Percentiles rank a stretch among this genome's conserved stretches.
Evolutionary conservation across 1,140 invertebrate genomes (phyloP).

Genomic region (Magallana angulata): DNA sequence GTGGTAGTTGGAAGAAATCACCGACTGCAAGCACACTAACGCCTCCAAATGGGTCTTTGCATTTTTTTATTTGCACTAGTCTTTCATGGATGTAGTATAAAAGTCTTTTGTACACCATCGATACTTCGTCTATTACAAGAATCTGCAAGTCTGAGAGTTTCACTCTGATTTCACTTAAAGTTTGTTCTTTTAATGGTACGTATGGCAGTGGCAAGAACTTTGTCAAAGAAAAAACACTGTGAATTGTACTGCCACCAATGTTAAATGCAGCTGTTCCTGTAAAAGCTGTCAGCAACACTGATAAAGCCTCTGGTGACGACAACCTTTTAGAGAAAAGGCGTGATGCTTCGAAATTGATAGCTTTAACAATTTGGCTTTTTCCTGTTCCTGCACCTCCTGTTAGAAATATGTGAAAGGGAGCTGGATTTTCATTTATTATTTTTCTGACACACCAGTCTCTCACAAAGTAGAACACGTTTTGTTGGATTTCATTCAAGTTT

Average conservation of each 20-base stretch:
- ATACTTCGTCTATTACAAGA: too few species aligned
- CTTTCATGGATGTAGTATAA: constrained; percentile 51
- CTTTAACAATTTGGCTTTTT: too few species aligned
- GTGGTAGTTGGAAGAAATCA: too few species aligned
- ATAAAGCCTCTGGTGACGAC: constrained; percentile 19
- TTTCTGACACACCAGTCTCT: constrained; percentile 50
- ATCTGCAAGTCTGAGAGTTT: too few species aligned
- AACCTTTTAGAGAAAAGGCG: constrained; percentile 26
- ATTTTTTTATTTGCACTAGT: constrained; percentile 42
- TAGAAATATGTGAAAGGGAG: constrained; percentile 51
- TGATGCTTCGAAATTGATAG: constrained; percentile 45
- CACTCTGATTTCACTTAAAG: too few species aligned
- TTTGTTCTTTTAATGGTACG: too few species aligned
- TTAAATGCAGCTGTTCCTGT: too few species aligned
- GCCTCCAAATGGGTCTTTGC: constrained; percentile 19
- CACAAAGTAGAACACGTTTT: constrained; percentile 42
- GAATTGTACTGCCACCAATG: too few species aligned
- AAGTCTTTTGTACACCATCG: background rate
- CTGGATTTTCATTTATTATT: constrained; percentile 13
- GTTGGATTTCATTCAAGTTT: constrained; percentile 25
- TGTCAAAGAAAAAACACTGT: too few species aligned
- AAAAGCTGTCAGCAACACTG: too few species aligned
- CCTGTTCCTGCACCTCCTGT: constrained; percentile 44
- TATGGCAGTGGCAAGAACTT: too few species aligned
- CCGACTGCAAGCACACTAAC: too few species aligned